Base-by-base conservation (phyloP, 2,888 invertebrate genomes). In the Lathronympha strigana region DNA sequence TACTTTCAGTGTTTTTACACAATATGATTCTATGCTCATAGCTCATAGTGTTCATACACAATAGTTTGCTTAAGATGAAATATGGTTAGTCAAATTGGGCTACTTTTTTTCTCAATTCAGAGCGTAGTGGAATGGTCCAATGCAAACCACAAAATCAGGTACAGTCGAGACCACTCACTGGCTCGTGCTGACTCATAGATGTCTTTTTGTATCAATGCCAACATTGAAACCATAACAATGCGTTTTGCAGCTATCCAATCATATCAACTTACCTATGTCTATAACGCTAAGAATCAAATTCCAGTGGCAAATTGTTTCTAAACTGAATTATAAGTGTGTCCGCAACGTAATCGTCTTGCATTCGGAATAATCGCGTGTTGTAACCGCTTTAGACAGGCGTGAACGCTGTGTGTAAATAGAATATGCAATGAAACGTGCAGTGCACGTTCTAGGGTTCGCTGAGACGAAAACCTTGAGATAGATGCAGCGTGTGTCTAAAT, bases 301-400 rank as follows among this genome's bases (percentile, higher is more conserved):
- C 50, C 69, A 67, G 38, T 75, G 68, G 49, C 68, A 62, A 70
- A 50, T 63, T 61, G 67, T 67, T 71, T 67, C 17, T 40, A 50
- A 60, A 68, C 55, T 67, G 68, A 67, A 74, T 57, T 40, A 36
- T 73, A 74, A 74, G 73, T 77, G 79, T 74, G 76, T 73, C 64
- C 69, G 67, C 73, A 71, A 78, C 80, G 83, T 84, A 86, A 87
- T 85, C 77, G 81, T 78, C 80, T 81, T 80, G 81, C 79, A 74
- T 82, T 83, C 82, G 81, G 87, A 87, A 88, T 88, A 86, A 86
- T 86, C 80, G 78, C 73, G 76, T 87, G 82, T 81, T 78, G 87
- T 83, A 84, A 88, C 79, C 67, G 61, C 68, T 68, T 66, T 61
- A 71, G 71, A 74, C 72, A 68, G 71, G 71, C 69, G 69, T 69